These are phyloP conservation scores for Troides aeacus DNA, from an alignment of 2,888 invertebrate species.

Conservation along the genomic window DNA sequence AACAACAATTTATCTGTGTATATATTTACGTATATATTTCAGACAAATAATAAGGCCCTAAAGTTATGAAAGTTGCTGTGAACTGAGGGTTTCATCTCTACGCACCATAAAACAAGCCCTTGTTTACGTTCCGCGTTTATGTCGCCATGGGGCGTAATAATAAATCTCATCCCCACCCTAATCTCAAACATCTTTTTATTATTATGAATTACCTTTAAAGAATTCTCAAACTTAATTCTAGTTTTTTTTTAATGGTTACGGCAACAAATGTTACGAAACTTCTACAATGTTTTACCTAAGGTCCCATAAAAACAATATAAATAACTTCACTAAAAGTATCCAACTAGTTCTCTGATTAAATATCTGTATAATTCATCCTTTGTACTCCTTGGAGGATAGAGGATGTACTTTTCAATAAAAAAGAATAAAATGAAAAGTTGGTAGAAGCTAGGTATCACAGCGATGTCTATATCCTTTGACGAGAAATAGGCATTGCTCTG, in stretches of 20 bases:
- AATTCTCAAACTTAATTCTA: neutral
- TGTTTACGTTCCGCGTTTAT: conserved; percentile 1
- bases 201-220: neutral
- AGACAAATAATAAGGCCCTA: neutral
- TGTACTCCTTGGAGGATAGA: no score
- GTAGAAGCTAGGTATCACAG: no score
- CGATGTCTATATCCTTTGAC: no score
- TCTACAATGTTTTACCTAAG: neutral
- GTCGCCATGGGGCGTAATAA: neutral
- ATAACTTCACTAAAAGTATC: no score
- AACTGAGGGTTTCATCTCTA: neutral
- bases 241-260: neutral
- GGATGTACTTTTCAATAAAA: no score
- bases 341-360: no score
- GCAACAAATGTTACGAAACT: neutral
- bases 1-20: neutral
- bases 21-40: neutral
- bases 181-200: neutral
- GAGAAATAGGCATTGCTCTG: no score
- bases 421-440: no score
- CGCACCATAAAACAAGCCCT: neutral
- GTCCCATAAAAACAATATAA: neutral
- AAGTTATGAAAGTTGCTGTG: neutral
- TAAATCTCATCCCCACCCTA: neutral
- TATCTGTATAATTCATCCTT: no score